Evolutionary conservation across 2,113 vertebrate species (phyloP).

Genomic region (Vulpes ferrilata): DNA sequence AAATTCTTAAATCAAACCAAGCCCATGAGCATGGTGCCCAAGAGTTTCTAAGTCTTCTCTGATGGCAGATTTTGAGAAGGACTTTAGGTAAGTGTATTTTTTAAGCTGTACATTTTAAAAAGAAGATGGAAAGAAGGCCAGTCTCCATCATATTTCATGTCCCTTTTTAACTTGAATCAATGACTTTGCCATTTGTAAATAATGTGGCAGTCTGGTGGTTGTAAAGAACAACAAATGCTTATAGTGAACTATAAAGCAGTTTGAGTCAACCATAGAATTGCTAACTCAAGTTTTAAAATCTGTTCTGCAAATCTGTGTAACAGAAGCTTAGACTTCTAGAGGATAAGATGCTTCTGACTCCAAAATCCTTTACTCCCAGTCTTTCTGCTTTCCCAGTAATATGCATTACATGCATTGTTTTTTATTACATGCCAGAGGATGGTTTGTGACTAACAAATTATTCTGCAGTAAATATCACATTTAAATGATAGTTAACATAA

Average conservation of each 20-base stretch:
- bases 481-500: slow-evolving; percentile 49
- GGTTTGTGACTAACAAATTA: slow-evolving; percentile 34
- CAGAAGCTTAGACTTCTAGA: slow-evolving; percentile 8
- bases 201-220: neutral
- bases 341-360: neutral
- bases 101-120: neutral
- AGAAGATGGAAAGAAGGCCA: neutral
- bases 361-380: neutral
- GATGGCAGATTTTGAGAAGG: neutral
- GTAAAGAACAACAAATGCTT: neutral
- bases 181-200: slow-evolving; percentile 29
- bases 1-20: neutral
- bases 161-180: neutral
- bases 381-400: neutral
- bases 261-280: neutral
- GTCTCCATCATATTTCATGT: neutral
- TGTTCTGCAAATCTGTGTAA: neutral
- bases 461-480: neutral
- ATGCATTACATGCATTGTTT: neutral
- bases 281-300: slow-evolving; percentile 14
- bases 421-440: slow-evolving; percentile 13
- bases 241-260: neutral
- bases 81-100: neutral
- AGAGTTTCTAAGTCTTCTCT: neutral
- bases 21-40: neutral